Evolutionary conservation across 2,888 invertebrate genomes (phyloP).

Genomic region (Lasioglossum marginatum): DNA sequence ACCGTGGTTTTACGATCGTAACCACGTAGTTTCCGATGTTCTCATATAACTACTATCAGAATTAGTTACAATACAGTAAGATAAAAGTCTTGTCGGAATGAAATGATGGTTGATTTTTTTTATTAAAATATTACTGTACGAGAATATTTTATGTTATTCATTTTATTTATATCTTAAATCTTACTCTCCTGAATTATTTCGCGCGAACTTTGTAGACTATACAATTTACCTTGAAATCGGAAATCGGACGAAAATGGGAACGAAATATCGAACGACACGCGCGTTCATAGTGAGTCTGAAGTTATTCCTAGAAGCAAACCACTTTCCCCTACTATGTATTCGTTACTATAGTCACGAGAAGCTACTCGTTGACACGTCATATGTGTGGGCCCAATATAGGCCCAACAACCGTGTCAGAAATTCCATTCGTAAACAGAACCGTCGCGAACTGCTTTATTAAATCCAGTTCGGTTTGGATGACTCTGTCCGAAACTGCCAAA

Average conservation of each 20-base stretch:
- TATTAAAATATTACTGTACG: neutral
- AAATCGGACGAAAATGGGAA: neutral
- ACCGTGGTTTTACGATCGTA: neutral
- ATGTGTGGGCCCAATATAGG: conserved; percentile 3
- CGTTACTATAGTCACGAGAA: neutral
- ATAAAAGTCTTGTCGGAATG: neutral
- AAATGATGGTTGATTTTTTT: neutral
- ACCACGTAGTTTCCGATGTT: neutral
- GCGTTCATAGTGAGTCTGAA: conserved; percentile 2
- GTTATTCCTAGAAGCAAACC: conserved; percentile 11
- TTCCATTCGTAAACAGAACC: neutral
- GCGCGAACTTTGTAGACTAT: neutral
- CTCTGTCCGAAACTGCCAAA: conserved; percentile 6
- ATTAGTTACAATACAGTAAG: neutral
- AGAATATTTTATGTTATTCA: neutral
- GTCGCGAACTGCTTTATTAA: neutral
- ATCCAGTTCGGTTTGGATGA: conserved; percentile 19
- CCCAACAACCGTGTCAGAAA: neutral
- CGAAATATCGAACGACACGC: neutral
- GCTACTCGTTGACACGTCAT: neutral
- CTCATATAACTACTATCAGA: neutral
- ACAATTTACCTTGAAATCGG: neutral
- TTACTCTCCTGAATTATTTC: neutral
- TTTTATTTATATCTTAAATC: neutral
- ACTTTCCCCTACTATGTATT: neutral